Evolutionary conservation across 2,113 vertebrate genomes (phyloP).

Genomic region (Crotalus helleri): DNA sequence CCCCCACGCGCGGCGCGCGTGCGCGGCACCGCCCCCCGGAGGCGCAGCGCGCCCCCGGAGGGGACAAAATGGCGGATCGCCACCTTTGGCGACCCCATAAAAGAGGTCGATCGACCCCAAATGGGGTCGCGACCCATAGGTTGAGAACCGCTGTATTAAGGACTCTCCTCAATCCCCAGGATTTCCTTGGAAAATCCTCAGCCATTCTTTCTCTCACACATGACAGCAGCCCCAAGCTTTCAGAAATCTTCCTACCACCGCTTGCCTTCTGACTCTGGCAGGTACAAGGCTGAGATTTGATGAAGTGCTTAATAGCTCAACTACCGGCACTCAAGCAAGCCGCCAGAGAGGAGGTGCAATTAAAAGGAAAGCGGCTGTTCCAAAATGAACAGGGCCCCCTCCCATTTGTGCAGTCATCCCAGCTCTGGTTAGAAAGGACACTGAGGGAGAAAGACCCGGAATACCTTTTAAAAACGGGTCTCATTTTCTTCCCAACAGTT

Average conservation of each 20-base stretch:
- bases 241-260: background rate
- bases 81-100: no score
- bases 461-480: conserved; percentile 37
- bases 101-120: no score
- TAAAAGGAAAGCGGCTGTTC: background rate
- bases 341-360: conserved; percentile 1
- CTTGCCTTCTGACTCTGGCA: background rate
- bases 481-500: conserved; percentile 34
- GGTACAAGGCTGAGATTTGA: background rate
- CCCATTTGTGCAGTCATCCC: conserved; percentile 12
- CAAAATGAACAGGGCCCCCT: conserved; percentile 12
- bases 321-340: conserved; percentile 3
- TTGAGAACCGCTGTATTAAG: no score
- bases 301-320: conserved; percentile 19
- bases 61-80: no score
- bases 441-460: background rate
- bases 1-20: no score
- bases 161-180: background rate
- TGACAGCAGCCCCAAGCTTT: background rate
- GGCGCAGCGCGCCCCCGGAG: no score
- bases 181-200: conserved; percentile 4
- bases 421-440: background rate
- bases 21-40: no score
- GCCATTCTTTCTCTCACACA: background rate
- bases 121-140: no score